Conservation (phyloP, 2,797 vertebrate species). For the Chaetodon trifasciatus region DNA sequence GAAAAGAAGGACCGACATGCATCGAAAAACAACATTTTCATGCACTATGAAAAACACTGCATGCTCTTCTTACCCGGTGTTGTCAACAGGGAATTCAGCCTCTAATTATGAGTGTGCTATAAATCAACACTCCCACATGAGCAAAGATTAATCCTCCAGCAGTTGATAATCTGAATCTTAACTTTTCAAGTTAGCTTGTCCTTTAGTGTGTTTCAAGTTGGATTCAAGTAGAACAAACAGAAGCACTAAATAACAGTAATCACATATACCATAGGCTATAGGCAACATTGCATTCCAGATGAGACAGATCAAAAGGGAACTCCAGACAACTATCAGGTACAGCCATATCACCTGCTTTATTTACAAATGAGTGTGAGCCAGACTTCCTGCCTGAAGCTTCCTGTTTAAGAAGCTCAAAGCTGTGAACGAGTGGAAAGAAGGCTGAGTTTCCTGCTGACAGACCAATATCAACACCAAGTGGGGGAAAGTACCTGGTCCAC, state of each 20-base stretch:
- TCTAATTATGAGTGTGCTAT: constrained; percentile 44
- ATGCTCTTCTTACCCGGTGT: constrained; percentile 43
- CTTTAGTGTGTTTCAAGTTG: background rate
- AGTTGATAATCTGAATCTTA: constrained; percentile 9
- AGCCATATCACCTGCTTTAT: constrained; percentile 65
- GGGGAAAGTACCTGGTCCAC: constrained; percentile 90
- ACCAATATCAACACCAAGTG: constrained; percentile 62
- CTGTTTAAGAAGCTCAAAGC: constrained; percentile 74
- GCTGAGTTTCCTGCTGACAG: constrained; percentile 87
- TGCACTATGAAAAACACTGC: constrained; percentile 56
- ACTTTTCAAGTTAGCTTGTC: constrained; percentile 4
- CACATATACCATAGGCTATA: background rate
- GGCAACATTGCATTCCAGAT: constrained; percentile 14
- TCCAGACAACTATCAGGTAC: constrained; percentile 27
- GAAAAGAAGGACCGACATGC: constrained; percentile 53
- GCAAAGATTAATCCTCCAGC: constrained; percentile 10
- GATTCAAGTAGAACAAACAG: constrained; percentile 5
- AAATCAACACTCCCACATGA: constrained; percentile 28
- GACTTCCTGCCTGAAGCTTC: constrained; percentile 79
- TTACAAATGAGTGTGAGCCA: constrained; percentile 68
- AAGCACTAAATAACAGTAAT: constrained; percentile 2
- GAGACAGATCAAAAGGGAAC: constrained; percentile 9
- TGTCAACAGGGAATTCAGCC: constrained; percentile 84
- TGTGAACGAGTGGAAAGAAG: constrained; percentile 55
- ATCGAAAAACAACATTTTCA: constrained; percentile 51